Evolutionary conservation across 2,797 vertebrate species (phyloP).

Genomic region (Leontopithecus rosalia): DNA sequence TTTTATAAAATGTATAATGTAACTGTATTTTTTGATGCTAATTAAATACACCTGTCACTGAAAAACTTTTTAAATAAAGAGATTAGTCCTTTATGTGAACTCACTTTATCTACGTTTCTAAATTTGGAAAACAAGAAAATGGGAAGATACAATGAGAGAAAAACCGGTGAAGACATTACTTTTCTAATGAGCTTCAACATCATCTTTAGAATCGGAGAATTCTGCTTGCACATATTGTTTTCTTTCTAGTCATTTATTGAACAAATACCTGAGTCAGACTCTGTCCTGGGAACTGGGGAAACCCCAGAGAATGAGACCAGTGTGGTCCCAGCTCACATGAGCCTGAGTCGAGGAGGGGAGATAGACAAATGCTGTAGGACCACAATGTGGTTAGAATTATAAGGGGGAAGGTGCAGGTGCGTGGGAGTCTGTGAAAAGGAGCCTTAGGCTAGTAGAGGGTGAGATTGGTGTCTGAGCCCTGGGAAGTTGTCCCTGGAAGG

Average conservation of each 20-base stretch:
- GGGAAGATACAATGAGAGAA: not conserved
- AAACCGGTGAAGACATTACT: not conserved
- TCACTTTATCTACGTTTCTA: not conserved
- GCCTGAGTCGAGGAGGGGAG: not conserved
- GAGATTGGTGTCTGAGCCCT: not conserved
- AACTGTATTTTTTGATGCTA: constrained; percentile 53
- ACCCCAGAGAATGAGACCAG: accelerated
- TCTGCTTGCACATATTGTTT: not conserved
- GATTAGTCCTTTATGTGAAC: not conserved
- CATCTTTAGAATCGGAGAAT: not conserved
- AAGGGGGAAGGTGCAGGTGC: not conserved
- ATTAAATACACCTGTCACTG: constrained; percentile 62
- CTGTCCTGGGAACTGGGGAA: not conserved
- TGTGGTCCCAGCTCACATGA: not conserved
- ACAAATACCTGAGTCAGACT: not conserved
- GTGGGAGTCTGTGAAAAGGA: not conserved
- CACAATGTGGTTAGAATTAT: not conserved
- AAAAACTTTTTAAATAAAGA: not conserved
- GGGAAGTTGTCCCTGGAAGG: not conserved
- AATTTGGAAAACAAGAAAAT: not conserved
- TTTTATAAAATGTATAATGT: constrained; percentile 56
- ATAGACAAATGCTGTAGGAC: not conserved
- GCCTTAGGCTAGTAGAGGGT: no score
- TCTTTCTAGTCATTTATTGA: not conserved
- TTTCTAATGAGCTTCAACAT: not conserved